Base-by-base conservation (phyloP, 2,888 invertebrate species). In the Lasioglossum lativentre region DNA sequence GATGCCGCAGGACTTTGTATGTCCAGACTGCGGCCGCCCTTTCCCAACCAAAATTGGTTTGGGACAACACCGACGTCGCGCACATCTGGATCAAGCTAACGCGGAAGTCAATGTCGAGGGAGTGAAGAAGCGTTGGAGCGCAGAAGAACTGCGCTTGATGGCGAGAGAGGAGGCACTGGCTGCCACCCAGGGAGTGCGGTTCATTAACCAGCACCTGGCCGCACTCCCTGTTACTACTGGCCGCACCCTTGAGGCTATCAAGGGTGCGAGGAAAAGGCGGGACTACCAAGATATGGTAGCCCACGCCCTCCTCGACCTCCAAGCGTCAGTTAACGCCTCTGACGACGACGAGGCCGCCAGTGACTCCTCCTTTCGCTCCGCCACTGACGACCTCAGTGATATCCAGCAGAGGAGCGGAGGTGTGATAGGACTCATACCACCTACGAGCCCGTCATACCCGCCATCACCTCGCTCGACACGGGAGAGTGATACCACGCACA, bases 131-230 rank as follows among this genome's bases (percentile, higher is more conserved):
- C n/a, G 38, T 4, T 78, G 77, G 70, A 27, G 40, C n/a, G 70
- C 34, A 4, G 77, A 78, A 27, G 77, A 78, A 4, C 52, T 40
- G 19, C 52, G 52, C 8, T n/a, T 71, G 5, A 52, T 70, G 70
- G 77, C 71, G 1, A 78, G 77, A 45, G 78, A 72, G 23, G 78
- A 72, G 34, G 72, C 63, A 2, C 6, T 72, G 4, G 78, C 78
- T 2, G 56, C 38, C 2, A 40, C 8, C 1, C 40, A 27, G 1
- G 30, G 70, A 3, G 78, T 78, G 38, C 70, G 42, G 3, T 78
- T 78, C 12, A 16, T 78, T n/a, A n/a, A n/a, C n/a, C n/a, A n/a
- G n/a, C n/a, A n/a, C n/a, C n/a, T n/a, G n/a, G n/a, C n/a, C n/a
- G 42, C 42, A 4, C 0, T 52, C 4, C 19, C 71, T n/a, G n/a